These are phyloP conservation scores for Junco hyemalis DNA, from an alignment of 2,113 vertebrate species.

Conservation along the genomic window DNA sequence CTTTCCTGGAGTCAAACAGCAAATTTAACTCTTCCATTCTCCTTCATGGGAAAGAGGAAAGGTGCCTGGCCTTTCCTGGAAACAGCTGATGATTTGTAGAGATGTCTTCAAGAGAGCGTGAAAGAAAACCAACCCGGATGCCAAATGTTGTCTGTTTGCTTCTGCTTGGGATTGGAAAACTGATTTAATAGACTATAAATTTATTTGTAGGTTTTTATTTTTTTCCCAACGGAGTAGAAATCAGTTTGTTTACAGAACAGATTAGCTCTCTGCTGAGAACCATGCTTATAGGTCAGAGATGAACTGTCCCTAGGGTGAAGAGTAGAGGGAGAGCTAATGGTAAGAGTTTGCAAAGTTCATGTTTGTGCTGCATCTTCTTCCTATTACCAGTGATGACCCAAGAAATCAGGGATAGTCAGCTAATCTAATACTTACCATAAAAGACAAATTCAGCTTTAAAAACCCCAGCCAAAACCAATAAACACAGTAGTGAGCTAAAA, in stretches of 20 bases:
- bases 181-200: conserved; percentile 8
- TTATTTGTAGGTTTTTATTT: not conserved
- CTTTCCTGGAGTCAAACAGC: not conserved
- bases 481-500: not conserved
- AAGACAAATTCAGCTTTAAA: not conserved
- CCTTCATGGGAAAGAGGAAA: not conserved
- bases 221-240: not conserved
- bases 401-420: not conserved
- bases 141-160: not conserved
- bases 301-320: conserved; percentile 30
- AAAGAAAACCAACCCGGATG: not conserved
- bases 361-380: not conserved
- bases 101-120: not conserved
- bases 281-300: not conserved
- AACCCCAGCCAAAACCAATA: not conserved
- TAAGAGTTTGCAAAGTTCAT: conserved; percentile 11
- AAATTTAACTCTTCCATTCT: not conserved
- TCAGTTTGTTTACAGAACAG: conserved; percentile 42
- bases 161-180: not conserved
- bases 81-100: not conserved
- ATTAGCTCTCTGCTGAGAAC: conserved; percentile 43
- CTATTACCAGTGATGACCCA: not conserved
- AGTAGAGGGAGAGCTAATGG: not conserved
- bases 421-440: not conserved
- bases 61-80: not conserved